Percentiles rank a stretch among this genome's conserved stretches.
Conservation (phyloP, 2,113 vertebrate species). For the Epinephelus moara region DNA sequence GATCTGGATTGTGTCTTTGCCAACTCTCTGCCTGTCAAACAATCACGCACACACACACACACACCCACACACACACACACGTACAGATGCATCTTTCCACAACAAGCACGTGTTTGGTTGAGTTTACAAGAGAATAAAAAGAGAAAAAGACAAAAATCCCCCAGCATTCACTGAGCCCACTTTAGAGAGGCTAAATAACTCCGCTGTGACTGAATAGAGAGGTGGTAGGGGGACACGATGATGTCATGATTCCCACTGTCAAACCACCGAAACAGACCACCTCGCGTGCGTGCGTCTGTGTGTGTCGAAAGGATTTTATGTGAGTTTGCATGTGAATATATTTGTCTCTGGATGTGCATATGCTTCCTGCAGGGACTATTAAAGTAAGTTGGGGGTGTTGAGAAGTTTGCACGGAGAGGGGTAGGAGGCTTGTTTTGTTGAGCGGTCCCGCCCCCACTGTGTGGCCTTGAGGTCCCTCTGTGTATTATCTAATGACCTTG, state of each 20-base stretch:
- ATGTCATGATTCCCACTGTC: conserved; percentile 69
- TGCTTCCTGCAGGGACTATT: conserved; percentile 39
- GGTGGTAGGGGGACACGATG: conserved; percentile 38
- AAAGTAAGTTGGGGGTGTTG: conserved; percentile 8
- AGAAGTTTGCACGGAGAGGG: conserved; percentile 39
- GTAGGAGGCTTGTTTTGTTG: conserved; percentile 57
- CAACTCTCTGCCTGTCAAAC: conserved; percentile 22
- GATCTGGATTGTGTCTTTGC: conserved; percentile 20
- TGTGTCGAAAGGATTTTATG: conserved; percentile 17
- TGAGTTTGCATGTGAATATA: conserved; percentile 30
- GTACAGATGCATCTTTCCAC: not conserved
- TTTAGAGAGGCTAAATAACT: conserved; percentile 51
- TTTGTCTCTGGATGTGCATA: conserved; percentile 34
- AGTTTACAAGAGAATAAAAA: not conserved
- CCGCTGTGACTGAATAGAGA: conserved; percentile 33
- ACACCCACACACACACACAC: not conserved
- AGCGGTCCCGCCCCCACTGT: conserved; percentile 55
- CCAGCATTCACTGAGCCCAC: conserved; percentile 34
- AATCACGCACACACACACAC: conserved; percentile 1
- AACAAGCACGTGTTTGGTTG: not conserved
- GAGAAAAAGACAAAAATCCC: conserved; percentile 9
- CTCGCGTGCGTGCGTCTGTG: conserved; percentile 1
- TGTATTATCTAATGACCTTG: conserved; percentile 81
- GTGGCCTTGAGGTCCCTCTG: conserved; percentile 72
- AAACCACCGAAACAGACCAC: conserved; percentile 33